Conservation (phyloP, 2,888 invertebrate genomes). For the Drosophila demipolita region DNA sequence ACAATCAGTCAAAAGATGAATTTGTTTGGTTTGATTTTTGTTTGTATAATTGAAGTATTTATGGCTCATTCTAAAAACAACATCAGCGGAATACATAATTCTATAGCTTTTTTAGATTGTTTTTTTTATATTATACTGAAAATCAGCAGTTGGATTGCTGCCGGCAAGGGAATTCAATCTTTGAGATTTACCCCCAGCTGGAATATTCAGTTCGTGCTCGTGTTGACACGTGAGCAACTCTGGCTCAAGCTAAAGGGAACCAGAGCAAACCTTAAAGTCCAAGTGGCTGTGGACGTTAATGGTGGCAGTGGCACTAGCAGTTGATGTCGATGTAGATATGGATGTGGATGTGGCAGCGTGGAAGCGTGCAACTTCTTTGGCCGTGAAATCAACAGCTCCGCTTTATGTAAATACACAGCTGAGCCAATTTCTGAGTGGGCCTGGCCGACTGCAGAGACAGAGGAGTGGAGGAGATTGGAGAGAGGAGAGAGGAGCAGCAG, state of each 20-base stretch:
- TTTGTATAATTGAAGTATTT: background rate
- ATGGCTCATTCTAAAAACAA: background rate
- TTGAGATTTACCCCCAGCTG: too few relatives aligned
- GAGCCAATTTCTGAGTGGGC: constrained; percentile 30
- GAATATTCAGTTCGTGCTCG: background rate
- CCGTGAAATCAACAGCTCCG: constrained; percentile 58
- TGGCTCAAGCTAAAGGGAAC: background rate
- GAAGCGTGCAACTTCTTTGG: constrained; percentile 65
- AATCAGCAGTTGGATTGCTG: background rate
- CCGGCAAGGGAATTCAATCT: background rate
- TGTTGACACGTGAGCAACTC: constrained; percentile 13
- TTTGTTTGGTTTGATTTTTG: background rate
- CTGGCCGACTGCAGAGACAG: constrained; percentile 10
- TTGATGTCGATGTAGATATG: constrained; percentile 2
- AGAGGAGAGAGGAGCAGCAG: background rate
- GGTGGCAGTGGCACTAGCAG: constrained; percentile 15
- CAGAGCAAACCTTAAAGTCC: constrained; percentile 11
- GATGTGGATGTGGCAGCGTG: constrained; percentile 18
- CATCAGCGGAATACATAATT: background rate
- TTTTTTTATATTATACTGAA: background rate
- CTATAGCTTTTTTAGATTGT: background rate
- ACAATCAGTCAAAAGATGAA: background rate
- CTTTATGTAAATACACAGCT: constrained; percentile 43
- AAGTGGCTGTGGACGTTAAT: constrained; percentile 14
- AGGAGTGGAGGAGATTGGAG: constrained; percentile 3